These are phyloP conservation scores for Agonopterix alstromeriana DNA, from an alignment of 2,888 invertebrate genomes.

Conservation along the genomic window DNA sequence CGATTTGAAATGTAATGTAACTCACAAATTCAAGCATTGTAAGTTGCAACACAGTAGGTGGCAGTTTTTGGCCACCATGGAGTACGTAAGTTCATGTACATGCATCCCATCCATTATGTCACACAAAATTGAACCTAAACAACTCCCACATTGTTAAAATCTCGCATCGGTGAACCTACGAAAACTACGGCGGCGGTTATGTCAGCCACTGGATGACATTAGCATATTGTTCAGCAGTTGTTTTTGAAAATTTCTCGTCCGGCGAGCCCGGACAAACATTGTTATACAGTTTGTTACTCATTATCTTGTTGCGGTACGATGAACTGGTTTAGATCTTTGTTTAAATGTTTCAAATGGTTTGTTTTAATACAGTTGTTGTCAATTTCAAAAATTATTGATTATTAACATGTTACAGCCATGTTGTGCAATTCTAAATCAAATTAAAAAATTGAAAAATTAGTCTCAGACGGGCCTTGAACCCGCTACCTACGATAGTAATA, in stretches of 20 bases:
- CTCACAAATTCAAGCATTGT: too few species aligned
- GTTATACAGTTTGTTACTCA: slow-evolving; percentile 22
- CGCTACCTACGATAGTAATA: too few species aligned
- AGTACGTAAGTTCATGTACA: not conserved
- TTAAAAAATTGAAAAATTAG: too few species aligned
- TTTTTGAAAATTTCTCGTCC: slow-evolving; percentile 36
- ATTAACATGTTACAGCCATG: too few species aligned
- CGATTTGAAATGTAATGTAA: too few species aligned
- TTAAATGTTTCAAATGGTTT: not conserved
- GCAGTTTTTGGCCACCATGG: too few species aligned
- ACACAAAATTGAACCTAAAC: not conserved
- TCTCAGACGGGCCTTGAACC: too few species aligned
- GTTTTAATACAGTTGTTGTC: not conserved
- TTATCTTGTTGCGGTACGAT: slow-evolving; percentile 8
- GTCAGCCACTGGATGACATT: slow-evolving; percentile 21
- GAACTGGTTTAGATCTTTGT: slow-evolving; percentile 4
- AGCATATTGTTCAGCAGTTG: slow-evolving; percentile 44
- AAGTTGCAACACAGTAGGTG: too few species aligned
- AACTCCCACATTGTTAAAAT: not conserved
- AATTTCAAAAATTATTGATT: too few species aligned
- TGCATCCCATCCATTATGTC: not conserved
- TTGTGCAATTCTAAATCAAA: too few species aligned
- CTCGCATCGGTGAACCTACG: not conserved
- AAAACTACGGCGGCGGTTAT: not conserved
- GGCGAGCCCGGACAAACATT: slow-evolving; percentile 30